Conservation (phyloP, 2,797 vertebrate species). For the Cottoperca gobio region DNA sequence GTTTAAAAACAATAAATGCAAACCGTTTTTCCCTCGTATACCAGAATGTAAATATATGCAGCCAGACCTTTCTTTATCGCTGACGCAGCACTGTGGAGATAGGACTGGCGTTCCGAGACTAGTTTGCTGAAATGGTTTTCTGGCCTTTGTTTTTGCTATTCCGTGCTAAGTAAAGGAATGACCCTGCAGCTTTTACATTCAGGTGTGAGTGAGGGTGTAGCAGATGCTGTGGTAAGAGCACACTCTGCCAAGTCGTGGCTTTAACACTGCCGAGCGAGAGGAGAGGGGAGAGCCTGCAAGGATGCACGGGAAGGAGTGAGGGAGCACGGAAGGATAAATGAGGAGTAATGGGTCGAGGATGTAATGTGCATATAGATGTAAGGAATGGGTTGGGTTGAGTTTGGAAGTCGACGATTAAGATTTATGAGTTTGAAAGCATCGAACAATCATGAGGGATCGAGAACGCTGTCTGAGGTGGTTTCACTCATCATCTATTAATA, state of each 20-base stretch:
- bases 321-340: constrained; percentile 32
- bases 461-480: constrained; percentile 9
- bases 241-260: too few relatives aligned
- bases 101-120: too few relatives aligned
- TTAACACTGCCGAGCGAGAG: too few relatives aligned
- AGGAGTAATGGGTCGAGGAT: constrained; percentile 45
- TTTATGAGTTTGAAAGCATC: constrained; percentile 27
- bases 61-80: too few relatives aligned
- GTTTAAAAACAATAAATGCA: too few relatives aligned
- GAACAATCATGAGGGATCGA: constrained; percentile 26
- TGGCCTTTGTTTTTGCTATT: constrained; percentile 1
- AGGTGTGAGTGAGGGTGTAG: background rate
- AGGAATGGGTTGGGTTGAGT: constrained; percentile 4
- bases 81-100: too few relatives aligned
- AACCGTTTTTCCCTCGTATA: too few relatives aligned
- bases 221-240: constrained; percentile 38
- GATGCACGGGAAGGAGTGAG: constrained; percentile 40
- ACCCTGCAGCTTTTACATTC: constrained; percentile 25
- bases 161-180: constrained; percentile 1
- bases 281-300: constrained; percentile 20
- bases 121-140: background rate
- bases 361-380: constrained; percentile 30
- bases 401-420: constrained; percentile 35
- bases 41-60: too few relatives aligned
- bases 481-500: constrained; percentile 21